phyloP scores from a whole-genome alignment of 2,113 vertebrate species.

The Rhombomys opimus region DNA sequence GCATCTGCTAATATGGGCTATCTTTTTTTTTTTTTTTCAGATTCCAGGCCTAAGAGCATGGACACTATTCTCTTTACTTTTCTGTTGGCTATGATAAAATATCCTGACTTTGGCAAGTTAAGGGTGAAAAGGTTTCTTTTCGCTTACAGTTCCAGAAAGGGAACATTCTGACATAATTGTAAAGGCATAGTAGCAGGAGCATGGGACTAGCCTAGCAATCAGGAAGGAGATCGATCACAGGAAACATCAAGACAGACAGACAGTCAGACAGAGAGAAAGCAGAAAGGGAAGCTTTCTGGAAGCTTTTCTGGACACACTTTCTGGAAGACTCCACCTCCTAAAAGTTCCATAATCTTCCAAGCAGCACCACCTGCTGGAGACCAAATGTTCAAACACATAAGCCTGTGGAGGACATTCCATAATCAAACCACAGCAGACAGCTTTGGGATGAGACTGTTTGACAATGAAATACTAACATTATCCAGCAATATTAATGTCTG shows the following conservation, averaged over 20 bases:
- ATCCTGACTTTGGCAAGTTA: neutral
- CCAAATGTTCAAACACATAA: neutral
- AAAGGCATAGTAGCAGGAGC: neutral
- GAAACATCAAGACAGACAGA: too few relatives aligned
- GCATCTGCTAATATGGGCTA: neutral
- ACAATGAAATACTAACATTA: neutral
- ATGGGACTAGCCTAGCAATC: too few relatives aligned
- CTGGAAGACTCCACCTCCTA: neutral
- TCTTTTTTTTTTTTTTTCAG: neutral
- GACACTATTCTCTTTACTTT: neutral
- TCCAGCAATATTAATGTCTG: too few relatives aligned
- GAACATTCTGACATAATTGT: neutral
- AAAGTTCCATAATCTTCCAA: neutral
- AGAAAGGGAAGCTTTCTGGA: too few relatives aligned
- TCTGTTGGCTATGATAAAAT: neutral
- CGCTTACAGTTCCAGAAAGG: neutral
- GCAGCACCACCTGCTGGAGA: neutral
- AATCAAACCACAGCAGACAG: neutral
- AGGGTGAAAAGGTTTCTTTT: neutral
- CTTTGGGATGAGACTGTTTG: neutral
- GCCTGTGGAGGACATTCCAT: neutral
- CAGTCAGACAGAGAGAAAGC: too few relatives aligned
- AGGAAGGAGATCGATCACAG: neutral
- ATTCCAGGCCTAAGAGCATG: too few relatives aligned
- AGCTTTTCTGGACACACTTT: neutral